Evolutionary conservation across 2,113 vertebrate species (phyloP).

Genomic region (Polypterus senegalus): DNA sequence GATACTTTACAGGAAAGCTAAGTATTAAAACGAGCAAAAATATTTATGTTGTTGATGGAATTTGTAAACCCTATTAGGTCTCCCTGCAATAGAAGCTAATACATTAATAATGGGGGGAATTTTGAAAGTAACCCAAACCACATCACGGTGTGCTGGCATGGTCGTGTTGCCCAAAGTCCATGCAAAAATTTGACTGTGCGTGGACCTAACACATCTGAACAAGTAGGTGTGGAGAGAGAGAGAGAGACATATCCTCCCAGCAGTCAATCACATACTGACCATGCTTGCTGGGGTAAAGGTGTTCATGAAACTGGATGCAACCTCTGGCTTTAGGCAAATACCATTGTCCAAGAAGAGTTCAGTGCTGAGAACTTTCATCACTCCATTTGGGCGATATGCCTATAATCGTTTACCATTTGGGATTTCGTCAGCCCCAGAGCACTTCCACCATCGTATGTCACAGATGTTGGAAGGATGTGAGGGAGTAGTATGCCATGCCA

Average conservation of each 20-base stretch:
- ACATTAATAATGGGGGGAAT: not conserved
- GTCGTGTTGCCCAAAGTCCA: not conserved
- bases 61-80: constrained; percentile 6
- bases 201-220: not conserved
- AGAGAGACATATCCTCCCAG: not conserved
- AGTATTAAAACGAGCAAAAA: constrained; percentile 1
- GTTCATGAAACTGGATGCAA: not conserved
- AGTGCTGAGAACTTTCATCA: constrained; percentile 3
- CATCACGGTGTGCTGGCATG: not conserved
- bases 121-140: not conserved
- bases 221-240: not conserved
- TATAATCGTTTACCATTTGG: constrained; percentile 12
- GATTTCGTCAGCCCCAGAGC: constrained; percentile 10
- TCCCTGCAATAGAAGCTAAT: constrained; percentile 1
- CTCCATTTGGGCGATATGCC: constrained; percentile 4
- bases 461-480: constrained; percentile 13
- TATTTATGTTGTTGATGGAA: constrained; percentile 11
- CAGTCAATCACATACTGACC: not conserved
- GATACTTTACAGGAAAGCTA: constrained; percentile 14
- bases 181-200: not conserved
- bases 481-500: constrained; percentile 5
- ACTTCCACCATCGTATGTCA: constrained; percentile 9
- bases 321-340: not conserved
- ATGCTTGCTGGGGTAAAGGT: not conserved
- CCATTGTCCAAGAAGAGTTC: not conserved